Evolutionary conservation across 2,113 vertebrate species (phyloP).

Genomic region (Ornithorhynchus anatinus): DNA sequence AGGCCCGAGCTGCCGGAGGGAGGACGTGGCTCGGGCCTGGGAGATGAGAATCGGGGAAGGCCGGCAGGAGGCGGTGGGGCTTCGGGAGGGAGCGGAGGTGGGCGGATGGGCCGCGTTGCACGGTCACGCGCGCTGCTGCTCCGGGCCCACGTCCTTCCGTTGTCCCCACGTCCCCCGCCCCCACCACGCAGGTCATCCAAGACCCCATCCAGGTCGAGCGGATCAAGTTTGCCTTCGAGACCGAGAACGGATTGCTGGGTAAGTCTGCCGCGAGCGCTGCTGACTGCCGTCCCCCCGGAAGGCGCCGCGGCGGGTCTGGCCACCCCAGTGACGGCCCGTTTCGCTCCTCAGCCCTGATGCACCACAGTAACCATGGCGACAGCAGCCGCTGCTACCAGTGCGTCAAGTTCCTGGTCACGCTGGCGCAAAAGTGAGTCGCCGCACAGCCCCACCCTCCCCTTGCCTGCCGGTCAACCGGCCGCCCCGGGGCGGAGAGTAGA

Average conservation of each 20-base stretch:
- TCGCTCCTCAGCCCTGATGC: slow-evolving; percentile 88
- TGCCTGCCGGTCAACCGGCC: too few relatives aligned
- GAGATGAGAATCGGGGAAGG: neutral
- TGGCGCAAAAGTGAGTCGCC: slow-evolving; percentile 95
- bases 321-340: neutral
- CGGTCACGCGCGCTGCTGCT: neutral
- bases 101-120: too few relatives aligned
- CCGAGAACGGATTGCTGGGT: slow-evolving; percentile 95
- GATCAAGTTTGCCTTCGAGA: slow-evolving; percentile 96
- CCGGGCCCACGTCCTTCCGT: neutral
- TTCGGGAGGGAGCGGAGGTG: neutral
- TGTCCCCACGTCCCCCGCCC: too few relatives aligned
- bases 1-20: neutral
- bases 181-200: slow-evolving; percentile 84
- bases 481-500: neutral
- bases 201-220: slow-evolving; percentile 92
- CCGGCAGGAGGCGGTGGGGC: neutral
- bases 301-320: too few relatives aligned
- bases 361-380: slow-evolving; percentile 97
- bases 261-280: too few relatives aligned
- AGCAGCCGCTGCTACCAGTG: slow-evolving; percentile 99
- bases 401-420: slow-evolving; percentile 95
- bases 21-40: neutral
- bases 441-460: too few relatives aligned
- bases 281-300: too few relatives aligned